phyloP scores from a whole-genome alignment of 2,888 invertebrate species.

The Acanthacorydalis orientalis region DNA sequence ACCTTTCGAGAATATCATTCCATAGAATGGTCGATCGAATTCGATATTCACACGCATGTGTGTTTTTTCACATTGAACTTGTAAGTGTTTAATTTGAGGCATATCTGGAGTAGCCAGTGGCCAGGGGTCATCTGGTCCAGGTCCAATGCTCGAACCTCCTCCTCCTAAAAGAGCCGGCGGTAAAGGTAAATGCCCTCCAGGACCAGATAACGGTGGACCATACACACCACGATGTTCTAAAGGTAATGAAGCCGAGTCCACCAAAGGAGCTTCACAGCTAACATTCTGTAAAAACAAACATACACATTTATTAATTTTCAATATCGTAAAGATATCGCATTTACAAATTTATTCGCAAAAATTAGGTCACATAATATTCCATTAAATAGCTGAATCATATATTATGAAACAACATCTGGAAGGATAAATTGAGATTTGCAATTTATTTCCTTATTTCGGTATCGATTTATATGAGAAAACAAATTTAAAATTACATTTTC shows the following conservation, averaged over 20 bases:
- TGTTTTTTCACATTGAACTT: conserved; percentile 90
- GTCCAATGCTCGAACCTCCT: conserved; percentile 24
- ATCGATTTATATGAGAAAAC: too few species aligned
- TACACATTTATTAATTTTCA: too few species aligned
- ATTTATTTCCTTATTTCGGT: too few species aligned
- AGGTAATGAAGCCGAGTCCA: conserved; percentile 66
- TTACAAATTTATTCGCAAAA: too few species aligned
- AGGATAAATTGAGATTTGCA: too few species aligned
- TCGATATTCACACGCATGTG: conserved; percentile 92
- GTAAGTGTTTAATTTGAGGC: conserved; percentile 82
- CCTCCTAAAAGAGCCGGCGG: conserved; percentile 21
- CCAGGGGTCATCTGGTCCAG: conserved; percentile 66
- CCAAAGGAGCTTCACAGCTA: conserved; percentile 56
- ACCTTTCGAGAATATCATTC: conserved; percentile 91
- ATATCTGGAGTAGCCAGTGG: conserved; percentile 76
- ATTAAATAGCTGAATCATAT: too few species aligned
- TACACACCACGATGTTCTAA: conserved; percentile 65
- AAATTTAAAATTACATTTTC: too few species aligned
- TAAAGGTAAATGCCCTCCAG: conserved; percentile 15
- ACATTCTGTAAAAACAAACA: conserved; percentile 42
- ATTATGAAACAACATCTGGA: too few species aligned
- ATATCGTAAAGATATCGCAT: too few species aligned
- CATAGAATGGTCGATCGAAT: conserved; percentile 88
- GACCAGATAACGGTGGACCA: conserved; percentile 41
- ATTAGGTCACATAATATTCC: too few species aligned